Evolutionary conservation across 1,140 invertebrate species (phyloP), one percentile per base, ranked within the genome.

Genomic region (Artemia franciscana): DNA sequence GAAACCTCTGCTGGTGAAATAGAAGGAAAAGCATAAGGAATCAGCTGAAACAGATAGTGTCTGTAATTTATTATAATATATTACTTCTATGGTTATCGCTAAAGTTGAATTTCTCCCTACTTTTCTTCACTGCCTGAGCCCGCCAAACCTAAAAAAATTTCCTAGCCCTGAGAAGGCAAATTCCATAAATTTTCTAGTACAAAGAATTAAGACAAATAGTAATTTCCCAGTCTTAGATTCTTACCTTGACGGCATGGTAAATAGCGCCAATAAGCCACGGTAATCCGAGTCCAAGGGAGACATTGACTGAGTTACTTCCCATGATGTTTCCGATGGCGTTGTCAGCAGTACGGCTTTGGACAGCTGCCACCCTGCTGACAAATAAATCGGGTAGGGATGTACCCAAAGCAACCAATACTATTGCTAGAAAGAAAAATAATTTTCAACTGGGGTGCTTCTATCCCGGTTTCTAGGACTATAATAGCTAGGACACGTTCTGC

Each of bases 261-360:
- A 78, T 70, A 58, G 79, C 70, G 18, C 81, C 80, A 26, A 82
- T 74, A n/a, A 79, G 59, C 81, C 81, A 83, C 1, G 81, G 79
- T 25, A 82, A 67, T 21, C 81, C 81, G 0, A 83, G 71, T 60
- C 81, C 81, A 60, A 83, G 73, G 67, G 83, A 81, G 3, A 83
- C 80, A 68, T 83, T 83, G 26, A 85, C 83, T 58, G 82, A 82
- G 70, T 85, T 85, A 67, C 80, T 82, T 24, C 83, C 83, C 15
- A 82, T 84, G 12, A 85, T 81, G 69, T 85, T 85, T 56, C 83
- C 82, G 30, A 85, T 78, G 7, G 82, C 82, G 39, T 80, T 81
- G 68, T 85, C 83, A 7, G 83, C 83, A 71, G 81, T 79, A 66
- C 78, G 77, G 70, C 85, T 83, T 66, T 79, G 76, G 18, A 78